Evolutionary conservation across 1,140 invertebrate genomes (phyloP).

Genomic region (Vanessa tameamea): DNA sequence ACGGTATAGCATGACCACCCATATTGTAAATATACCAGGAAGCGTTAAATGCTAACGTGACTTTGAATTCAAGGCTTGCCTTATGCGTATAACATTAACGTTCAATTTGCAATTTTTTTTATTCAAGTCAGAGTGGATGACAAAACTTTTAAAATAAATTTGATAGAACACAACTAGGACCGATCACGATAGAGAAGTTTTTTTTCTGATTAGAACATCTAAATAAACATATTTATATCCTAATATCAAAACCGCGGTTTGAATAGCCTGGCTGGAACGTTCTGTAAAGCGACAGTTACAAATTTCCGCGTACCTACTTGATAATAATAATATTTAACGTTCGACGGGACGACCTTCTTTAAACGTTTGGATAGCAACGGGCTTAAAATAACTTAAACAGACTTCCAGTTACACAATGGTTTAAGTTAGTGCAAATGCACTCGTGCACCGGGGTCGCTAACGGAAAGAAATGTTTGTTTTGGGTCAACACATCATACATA

Average conservation of each 20-base stretch:
- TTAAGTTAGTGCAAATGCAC: slow-evolving; percentile 48
- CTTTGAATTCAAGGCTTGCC: slow-evolving; percentile 77
- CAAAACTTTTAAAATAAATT: neutral
- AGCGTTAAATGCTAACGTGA: slow-evolving; percentile 74
- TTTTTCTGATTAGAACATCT: neutral
- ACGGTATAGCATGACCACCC: slow-evolving; percentile 44
- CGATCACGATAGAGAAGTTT: too few relatives aligned
- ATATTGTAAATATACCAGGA: slow-evolving; percentile 66
- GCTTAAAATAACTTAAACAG: slow-evolving; percentile 55
- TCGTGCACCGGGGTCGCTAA: slow-evolving; percentile 62
- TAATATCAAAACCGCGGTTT: slow-evolving; percentile 27
- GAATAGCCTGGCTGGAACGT: slow-evolving; percentile 22
- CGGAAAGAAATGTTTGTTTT: slow-evolving; percentile 48
- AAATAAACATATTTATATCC: neutral
- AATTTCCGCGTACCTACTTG: slow-evolving; percentile 39
- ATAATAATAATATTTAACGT: slow-evolving; percentile 50
- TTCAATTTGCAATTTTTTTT: slow-evolving; percentile 65
- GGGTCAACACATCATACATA: neutral
- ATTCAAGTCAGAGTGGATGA: slow-evolving; percentile 11
- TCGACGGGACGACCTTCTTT: slow-evolving; percentile 49
- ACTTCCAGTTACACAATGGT: slow-evolving; percentile 14
- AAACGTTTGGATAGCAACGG: slow-evolving; percentile 54
- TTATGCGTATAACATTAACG: slow-evolving; percentile 62
- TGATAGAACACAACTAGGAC: neutral
- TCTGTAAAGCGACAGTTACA: slow-evolving; percentile 39